Evolutionary conservation across 2,888 invertebrate genomes (phyloP), one percentile per base, ranked within the genome.

Genomic region (Oscheius sp.): DNA sequence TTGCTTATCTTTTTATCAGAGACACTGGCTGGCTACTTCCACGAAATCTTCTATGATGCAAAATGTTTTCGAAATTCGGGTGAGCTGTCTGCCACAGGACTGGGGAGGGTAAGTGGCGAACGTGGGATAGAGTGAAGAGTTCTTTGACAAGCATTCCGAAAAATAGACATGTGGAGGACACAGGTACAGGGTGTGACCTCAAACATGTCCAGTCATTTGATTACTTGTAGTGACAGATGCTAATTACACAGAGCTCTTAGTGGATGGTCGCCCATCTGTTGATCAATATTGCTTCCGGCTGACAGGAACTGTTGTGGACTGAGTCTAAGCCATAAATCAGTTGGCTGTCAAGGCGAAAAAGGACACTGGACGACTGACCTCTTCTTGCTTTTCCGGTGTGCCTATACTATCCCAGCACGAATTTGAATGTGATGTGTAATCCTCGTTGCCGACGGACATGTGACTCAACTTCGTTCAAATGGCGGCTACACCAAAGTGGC

Each of bases 381-480:
- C 53, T 25, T 53, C 25, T 21, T 25, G 35, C 35, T 35, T 35
- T 35, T 35, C 9, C 35, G 35, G 9, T 3, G 35, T 35, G 35
- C 35, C 35, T 35, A 35, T 35, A 35, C 35, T 35, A 52, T 66
- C 49, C 61, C 49, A 35, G 49, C 66, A 52, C 52, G 16, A 25
- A 66, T 52, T 66, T 18, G 18, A 66, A 66, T 27, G 52, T 46
- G 1, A 66, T 66, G 66, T 66, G 66, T 66, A 66, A 66, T 66
- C 52, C 66, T 49, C 66, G 25, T 23, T 25, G 49, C 66, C 21
- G 66, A 66, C 66, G 66, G 29, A 66, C 46, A 66, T 12, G 52
- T 66, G 66, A 66, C 66, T 66, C 49, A 66, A 16, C 58, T 49
- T 21, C 66, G 66, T 52, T 66, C 66, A 45, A 13, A 63, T 18